Evolutionary conservation across 2,113 vertebrate species (phyloP), one percentile per base, ranked within the genome.

Genomic region (Ciconia stormi): DNA sequence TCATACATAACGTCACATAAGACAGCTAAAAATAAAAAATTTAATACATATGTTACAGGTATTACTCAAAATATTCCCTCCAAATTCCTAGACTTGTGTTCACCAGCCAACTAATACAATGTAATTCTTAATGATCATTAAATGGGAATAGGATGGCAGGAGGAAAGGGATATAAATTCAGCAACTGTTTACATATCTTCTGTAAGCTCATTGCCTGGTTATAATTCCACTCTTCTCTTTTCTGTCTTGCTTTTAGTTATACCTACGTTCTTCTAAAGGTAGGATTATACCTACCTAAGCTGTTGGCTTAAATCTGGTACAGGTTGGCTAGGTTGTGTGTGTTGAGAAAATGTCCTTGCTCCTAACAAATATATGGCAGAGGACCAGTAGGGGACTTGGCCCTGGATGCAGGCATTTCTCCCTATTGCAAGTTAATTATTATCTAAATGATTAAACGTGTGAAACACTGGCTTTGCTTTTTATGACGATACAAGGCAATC

Each of bases 401-500:
- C 56, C 47, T 56, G 40, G 40, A 65, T 44, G 7, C 3, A 47
- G 36, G 13, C 11, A 32, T 85, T 94, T 89, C 27, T 55, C 49
- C 40, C 16, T 52, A 6, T 40, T 56, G 32, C n/a, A 79, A 86
- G 87, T 93, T 96, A 95, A 91, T 91, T 27, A 88, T 94, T 96
- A 93, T 11, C 82, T 49, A 63, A 44, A 62, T 2, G 6, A 78
- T 67, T 73, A 67, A 81, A 69, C 0, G 7, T 40, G 25, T 46
- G 69, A 87, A 87, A 89, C 42, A 49, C 21, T 52, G 36, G 20
- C 46, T 95, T 91, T 74, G 38, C 3, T 89, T 83, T 91, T 95
- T 91, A 71, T 38, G 27, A 90, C 5, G 9, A 65, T 20, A 40
- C 8, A 79, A 82, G 34, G 62, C 36, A 91, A 83, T 76, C 61